Evolutionary conservation across 2,888 invertebrate species (phyloP).

Genomic region (Rapana venosa): DNA sequence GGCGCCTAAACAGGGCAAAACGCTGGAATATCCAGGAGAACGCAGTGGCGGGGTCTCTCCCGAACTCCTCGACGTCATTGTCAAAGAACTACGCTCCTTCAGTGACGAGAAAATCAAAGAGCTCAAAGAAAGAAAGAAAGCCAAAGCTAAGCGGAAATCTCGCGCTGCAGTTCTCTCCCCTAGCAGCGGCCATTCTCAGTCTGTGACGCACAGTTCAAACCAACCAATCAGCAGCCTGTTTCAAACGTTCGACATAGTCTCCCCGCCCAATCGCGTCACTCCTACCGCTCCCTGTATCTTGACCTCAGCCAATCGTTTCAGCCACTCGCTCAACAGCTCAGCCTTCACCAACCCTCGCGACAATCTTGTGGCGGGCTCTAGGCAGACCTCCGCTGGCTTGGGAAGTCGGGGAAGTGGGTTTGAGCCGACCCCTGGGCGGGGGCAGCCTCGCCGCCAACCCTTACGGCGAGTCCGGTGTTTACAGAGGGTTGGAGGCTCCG

Average conservation of each 20-base stretch:
- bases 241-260: slow-evolving; percentile 67
- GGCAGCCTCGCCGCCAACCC: background rate
- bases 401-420: background rate
- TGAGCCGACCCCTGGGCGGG: slow-evolving; percentile 21
- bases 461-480: background rate
- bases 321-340: slow-evolving; percentile 64
- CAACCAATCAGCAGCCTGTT: slow-evolving; percentile 48
- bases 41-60: too few species aligned
- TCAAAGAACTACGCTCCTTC: slow-evolving; percentile 65
- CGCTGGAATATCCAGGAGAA: too few species aligned
- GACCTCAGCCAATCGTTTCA: slow-evolving; percentile 59
- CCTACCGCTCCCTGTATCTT: slow-evolving; percentile 60
- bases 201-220: background rate
- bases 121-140: slow-evolving; percentile 63
- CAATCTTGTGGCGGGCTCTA: slow-evolving; percentile 3
- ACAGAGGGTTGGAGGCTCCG: background rate
- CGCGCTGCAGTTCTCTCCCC: slow-evolving; percentile 25
- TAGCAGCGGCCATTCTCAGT: background rate
- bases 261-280: slow-evolving; percentile 72
- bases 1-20: too few species aligned
- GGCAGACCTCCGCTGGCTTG: background rate
- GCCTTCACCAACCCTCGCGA: slow-evolving; percentile 65
- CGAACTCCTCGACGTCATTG: too few species aligned
- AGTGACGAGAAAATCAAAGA: slow-evolving; percentile 63
- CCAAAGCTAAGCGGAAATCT: slow-evolving; percentile 48